A percentile compares a stretch with the other conserved stretches of the same genome.
phyloP scores from a whole-genome alignment of 2,113 vertebrate genomes.

The Sander lucioperca region DNA sequence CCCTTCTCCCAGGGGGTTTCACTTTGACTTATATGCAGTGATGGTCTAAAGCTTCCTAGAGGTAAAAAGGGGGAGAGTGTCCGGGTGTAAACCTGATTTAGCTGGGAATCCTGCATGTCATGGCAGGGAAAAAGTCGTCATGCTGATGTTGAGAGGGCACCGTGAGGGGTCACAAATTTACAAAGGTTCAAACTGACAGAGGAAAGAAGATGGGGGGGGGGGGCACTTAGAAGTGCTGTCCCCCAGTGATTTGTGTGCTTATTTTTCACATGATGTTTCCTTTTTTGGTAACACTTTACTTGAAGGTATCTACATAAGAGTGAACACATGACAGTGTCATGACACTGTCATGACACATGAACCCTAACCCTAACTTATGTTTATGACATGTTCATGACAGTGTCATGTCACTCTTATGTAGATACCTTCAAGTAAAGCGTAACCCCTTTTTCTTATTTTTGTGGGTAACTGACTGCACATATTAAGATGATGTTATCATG shows the following conservation, averaged over 20 bases:
- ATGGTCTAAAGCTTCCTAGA: background rate
- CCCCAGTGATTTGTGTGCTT: background rate
- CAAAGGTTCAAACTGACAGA: background rate
- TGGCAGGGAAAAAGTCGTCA: conserved; percentile 5
- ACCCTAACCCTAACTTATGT: too few relatives aligned
- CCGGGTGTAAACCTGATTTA: conserved; percentile 24
- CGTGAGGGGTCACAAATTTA: background rate
- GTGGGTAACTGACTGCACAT: background rate
- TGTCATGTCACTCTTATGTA: too few relatives aligned
- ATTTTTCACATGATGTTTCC: background rate
- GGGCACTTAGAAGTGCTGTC: background rate
- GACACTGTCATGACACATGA: too few relatives aligned
- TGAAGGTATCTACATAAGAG: too few relatives aligned
- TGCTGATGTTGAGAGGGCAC: conserved; percentile 22
- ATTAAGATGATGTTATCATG: background rate
- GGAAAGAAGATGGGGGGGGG: background rate
- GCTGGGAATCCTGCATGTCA: background rate
- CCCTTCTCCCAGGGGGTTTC: background rate
- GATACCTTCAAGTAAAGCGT: too few relatives aligned
- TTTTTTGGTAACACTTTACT: too few relatives aligned
- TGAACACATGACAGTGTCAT: too few relatives aligned
- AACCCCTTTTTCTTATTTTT: background rate
- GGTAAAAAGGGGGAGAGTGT: background rate
- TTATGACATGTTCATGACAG: too few relatives aligned
- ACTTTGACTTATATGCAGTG: background rate